A percentile compares a stretch with the other conserved stretches of the same genome.
phyloP scores from a whole-genome alignment of 2,113 vertebrate genomes.

The Platichthys stellatus region DNA sequence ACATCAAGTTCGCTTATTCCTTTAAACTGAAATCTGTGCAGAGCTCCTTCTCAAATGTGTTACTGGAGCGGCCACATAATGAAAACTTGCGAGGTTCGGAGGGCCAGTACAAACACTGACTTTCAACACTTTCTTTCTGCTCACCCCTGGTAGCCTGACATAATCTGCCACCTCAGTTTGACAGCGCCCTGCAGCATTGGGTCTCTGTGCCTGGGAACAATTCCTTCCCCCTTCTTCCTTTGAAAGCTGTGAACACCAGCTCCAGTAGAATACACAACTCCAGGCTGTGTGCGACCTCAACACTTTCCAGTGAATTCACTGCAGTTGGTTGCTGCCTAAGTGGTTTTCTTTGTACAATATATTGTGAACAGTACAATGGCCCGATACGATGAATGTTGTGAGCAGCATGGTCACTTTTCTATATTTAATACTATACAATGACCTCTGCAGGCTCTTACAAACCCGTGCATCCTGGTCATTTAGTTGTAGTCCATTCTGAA shows the following conservation, averaged over 20 bases:
- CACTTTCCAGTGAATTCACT: slow-evolving; percentile 71
- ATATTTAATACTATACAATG: slow-evolving; percentile 51
- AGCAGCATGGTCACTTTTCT: slow-evolving; percentile 43
- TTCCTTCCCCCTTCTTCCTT: slow-evolving; percentile 67
- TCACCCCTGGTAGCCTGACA: slow-evolving; percentile 71
- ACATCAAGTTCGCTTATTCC: neutral
- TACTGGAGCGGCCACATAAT: slow-evolving; percentile 5
- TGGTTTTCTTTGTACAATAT: slow-evolving; percentile 65
- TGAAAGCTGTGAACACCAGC: slow-evolving; percentile 71
- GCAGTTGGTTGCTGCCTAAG: slow-evolving; percentile 62
- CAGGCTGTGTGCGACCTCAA: slow-evolving; percentile 76
- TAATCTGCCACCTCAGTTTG: slow-evolving; percentile 78
- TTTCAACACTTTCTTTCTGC: slow-evolving; percentile 53
- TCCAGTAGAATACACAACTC: slow-evolving; percentile 61
- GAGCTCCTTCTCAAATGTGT: slow-evolving; percentile 9
- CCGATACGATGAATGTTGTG: slow-evolving; percentile 49
- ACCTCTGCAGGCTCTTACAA: slow-evolving; percentile 24
- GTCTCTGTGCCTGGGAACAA: slow-evolving; percentile 67
- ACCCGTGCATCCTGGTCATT: slow-evolving; percentile 14
- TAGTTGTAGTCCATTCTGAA: slow-evolving; percentile 10
- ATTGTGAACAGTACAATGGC: slow-evolving; percentile 59
- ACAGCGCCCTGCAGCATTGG: slow-evolving; percentile 71
- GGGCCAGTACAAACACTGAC: slow-evolving; percentile 45
- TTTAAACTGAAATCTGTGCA: neutral
- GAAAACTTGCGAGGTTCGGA: slow-evolving; percentile 30